Percentiles rank a stretch among this genome's conserved stretches.
These are phyloP conservation scores for Calameuta idolon DNA, from an alignment of 2,888 invertebrate genomes.

Conservation along the genomic window DNA sequence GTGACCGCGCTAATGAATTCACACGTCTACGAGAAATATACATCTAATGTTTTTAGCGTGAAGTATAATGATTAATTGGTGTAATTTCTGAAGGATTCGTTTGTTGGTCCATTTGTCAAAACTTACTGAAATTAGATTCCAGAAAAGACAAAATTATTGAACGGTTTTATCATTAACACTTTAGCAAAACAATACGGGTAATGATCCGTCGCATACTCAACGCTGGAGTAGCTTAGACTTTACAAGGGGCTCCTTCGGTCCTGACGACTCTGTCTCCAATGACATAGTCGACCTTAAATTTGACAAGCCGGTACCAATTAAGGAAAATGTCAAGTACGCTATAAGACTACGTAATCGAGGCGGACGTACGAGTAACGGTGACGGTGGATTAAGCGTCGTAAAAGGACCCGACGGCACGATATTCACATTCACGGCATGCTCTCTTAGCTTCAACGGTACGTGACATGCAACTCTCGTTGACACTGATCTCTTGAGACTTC, in stretches of 20 bases:
- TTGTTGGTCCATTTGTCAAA: no score
- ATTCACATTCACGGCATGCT: slow-evolving; percentile 91
- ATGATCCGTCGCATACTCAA: slow-evolving; percentile 75
- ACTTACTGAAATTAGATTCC: no score
- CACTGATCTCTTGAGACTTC: neutral
- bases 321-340: slow-evolving; percentile 92
- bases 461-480: neutral
- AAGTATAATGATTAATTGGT: no score
- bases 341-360: slow-evolving; percentile 90
- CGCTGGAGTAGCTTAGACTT: slow-evolving; percentile 92
- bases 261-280: slow-evolving; percentile 83
- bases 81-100: no score
- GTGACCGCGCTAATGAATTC: no score
- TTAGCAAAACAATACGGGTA: slow-evolving; percentile 69
- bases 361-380: slow-evolving; percentile 93
- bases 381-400: slow-evolving; percentile 88
- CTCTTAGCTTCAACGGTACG: slow-evolving; percentile 90
- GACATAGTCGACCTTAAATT: slow-evolving; percentile 93
- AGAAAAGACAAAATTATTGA: neutral
- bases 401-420: slow-evolving; percentile 93
- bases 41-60: no score
- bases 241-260: slow-evolving; percentile 84
- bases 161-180: slow-evolving; percentile 13
- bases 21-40: no score
- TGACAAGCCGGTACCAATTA: slow-evolving; percentile 86